Base-by-base conservation (phyloP, 2,113 vertebrate species). In the Merops nubicus region DNA sequence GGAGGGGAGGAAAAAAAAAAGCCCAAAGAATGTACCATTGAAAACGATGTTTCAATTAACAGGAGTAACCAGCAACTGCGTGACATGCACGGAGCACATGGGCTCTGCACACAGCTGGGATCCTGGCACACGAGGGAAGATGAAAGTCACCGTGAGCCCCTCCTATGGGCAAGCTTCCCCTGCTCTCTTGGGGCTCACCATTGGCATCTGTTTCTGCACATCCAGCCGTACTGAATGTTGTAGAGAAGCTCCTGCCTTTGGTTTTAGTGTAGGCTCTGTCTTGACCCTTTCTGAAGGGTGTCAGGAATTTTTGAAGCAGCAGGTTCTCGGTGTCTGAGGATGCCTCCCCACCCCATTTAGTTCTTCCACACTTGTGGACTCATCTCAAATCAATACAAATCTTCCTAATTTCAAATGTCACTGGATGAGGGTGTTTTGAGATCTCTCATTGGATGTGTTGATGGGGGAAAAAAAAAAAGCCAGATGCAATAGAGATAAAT, bases 141-240 rank as follows among this genome's bases (percentile, higher is more conserved):
- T 31, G 0, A 2, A 12, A 65, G 67, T 25, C 70, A 36, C 38
- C 0, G 0, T 1, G 4, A 43, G 25, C 56, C 14, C 34, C 25
- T 67, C 1, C 0, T 1, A 2, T 0, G 1, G 0, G 1, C 1
- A 2, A 36, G 40, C 50, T 6, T 9, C 33, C n/a, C 29, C 45
- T 1, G 0, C 70, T 38, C 38, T 29, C 22, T 2, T 11, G 7
- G 8, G 38, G 13, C 40, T 42, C 48, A 5, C 62, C 6, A 2
- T 5, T 22, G 3, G 2, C 15, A 26, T 21, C 43, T 6, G 2
- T 22, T 43, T 29, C 74, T 23, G 25, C n/a, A n/a, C n/a, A n/a
- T n/a, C 28, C 53, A 29, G 8, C 29, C 0, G 2, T 1, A 8
- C 1, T 0, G 1, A 63, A 36, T 1, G 25, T 4, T 0, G 0